Evolutionary conservation across 2,113 vertebrate species (phyloP), one percentile per base, ranked within the genome.

Genomic region (Craseonycteris thonglongyai): DNA sequence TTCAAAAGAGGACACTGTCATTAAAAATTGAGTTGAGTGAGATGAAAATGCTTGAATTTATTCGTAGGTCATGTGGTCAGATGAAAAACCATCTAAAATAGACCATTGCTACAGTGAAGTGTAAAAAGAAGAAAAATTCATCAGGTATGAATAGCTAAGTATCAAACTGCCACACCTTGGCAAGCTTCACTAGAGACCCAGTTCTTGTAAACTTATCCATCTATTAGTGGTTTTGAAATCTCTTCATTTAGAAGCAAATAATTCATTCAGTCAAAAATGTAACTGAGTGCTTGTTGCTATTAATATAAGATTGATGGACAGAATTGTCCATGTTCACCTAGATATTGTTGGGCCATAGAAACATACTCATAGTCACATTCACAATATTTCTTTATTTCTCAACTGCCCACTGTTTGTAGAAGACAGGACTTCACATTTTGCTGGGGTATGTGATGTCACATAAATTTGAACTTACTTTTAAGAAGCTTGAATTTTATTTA

Each of bases 11-110:
- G 85, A n/a, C 74, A 94, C 63, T 79, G 35, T 89, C 63, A 79
- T 96, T 97, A 97, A 97, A 65, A 96, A 95, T 35, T 90, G 78
- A 96, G 58, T 40, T 87, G 94, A 95, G n/a, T 93, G 85, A 95
- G 95, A 93, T 58, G 30, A 97, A 97, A 97, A 95, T 35, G 42
- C 47, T 95, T 86, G 78, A 82, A 79, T 96, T 86, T 97, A 94
- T 96, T 96, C 97, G 81, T 83, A 93, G 88, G 59, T 91, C 47
- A 56, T 74, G 45, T 2, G 19, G 66, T 91, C 40, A 89, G 85
- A 93, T 68, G 61, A 97, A 97, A 97, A 35, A 7, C 12, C 40
- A 38, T 68, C 45, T 59, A 47, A 85, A 85, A 85, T 22, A 82
- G 65, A 79, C 28, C 12, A 19, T 14, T 61, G 24, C 28, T 69